Conservation (phyloP, 2,888 invertebrate species). For the Drosophila lutescens region DNA sequence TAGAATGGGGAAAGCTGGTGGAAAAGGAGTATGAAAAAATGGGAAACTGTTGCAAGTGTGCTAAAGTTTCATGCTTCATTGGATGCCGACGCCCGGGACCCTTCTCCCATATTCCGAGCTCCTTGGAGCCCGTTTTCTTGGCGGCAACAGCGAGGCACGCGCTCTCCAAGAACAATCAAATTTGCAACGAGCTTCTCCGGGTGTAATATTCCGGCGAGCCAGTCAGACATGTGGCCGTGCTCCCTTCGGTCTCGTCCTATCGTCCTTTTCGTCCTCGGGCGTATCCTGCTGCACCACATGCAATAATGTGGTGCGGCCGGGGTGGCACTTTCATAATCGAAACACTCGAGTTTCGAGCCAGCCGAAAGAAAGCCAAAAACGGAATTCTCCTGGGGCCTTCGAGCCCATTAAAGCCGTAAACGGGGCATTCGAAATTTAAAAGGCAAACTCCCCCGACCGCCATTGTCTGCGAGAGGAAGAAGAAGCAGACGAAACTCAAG, state of each 20-base stretch:
- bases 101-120: slow-evolving; percentile 16
- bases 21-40: slow-evolving; percentile 26
- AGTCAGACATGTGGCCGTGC: slow-evolving; percentile 26
- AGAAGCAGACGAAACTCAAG: slow-evolving; percentile 39
- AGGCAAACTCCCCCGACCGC: slow-evolving; percentile 17
- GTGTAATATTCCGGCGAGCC: slow-evolving; percentile 54
- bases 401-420: slow-evolving; percentile 44
- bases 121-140: slow-evolving; percentile 45
- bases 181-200: slow-evolving; percentile 71
- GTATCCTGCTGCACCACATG: slow-evolving; percentile 36
- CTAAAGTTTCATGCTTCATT: slow-evolving; percentile 77
- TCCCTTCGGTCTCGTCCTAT: neutral
- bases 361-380: slow-evolving; percentile 29
- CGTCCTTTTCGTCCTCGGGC: neutral
- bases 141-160: slow-evolving; percentile 37
- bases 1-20: slow-evolving; percentile 55
- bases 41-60: slow-evolving; percentile 72
- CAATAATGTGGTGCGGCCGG: slow-evolving; percentile 30
- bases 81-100: slow-evolving; percentile 45
- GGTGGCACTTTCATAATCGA: slow-evolving; percentile 76
- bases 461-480: slow-evolving; percentile 1
- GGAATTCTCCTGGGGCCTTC: slow-evolving; percentile 18
- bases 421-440: slow-evolving; percentile 45
- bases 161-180: slow-evolving; percentile 74
- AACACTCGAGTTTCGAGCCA: slow-evolving; percentile 35